phyloP scores from a whole-genome alignment of 2,113 vertebrate species.

The Origma solitaria region DNA sequence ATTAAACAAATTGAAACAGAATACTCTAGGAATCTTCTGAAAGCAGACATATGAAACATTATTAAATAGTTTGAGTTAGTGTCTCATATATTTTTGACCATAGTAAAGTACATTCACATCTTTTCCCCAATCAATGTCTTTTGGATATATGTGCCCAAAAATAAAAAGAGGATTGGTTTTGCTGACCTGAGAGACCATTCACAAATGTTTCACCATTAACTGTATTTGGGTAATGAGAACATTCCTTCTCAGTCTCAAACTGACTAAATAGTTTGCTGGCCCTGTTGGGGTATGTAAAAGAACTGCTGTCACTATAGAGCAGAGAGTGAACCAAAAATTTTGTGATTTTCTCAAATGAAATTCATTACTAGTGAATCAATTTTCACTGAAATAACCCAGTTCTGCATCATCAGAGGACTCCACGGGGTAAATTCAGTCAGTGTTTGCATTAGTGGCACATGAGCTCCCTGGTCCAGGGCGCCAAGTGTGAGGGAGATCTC shows the following conservation, averaged over 20 bases:
- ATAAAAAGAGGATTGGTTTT: not conserved
- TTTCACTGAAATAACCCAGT: not conserved
- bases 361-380: not conserved
- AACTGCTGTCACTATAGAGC: not conserved
- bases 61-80: not conserved
- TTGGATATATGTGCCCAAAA: not conserved
- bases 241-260: too few relatives aligned
- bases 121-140: not conserved
- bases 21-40: not conserved
- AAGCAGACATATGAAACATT: not conserved
- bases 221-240: not conserved
- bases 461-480: not conserved
- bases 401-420: conserved; percentile 7
- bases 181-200: not conserved
- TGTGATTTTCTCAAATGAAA: not conserved
- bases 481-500: not conserved
- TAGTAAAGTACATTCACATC: not conserved
- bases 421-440: not conserved
- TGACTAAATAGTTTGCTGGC: not conserved
- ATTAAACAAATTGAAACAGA: not conserved
- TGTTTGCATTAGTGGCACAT: not conserved
- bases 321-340: not conserved
- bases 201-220: not conserved
- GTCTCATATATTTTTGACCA: not conserved
- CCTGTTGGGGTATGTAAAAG: not conserved